Percentiles rank a stretch among this genome's conserved stretches.
Evolutionary conservation across 2,797 vertebrate species (phyloP).

Genomic region (Nothura maculosa): DNA sequence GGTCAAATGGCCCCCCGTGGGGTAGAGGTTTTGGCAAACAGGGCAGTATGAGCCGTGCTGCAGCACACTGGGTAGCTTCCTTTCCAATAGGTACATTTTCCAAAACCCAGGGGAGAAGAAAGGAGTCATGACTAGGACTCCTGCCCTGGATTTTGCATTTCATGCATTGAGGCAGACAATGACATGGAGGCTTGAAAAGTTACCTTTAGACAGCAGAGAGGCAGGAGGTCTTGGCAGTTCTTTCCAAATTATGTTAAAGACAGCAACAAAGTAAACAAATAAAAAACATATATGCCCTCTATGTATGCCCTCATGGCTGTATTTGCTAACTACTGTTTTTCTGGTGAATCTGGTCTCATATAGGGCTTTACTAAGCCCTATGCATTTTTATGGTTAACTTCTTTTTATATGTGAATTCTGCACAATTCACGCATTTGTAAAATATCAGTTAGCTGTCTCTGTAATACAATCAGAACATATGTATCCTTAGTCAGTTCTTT

Average conservation of each 20-base stretch:
- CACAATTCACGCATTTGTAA: neutral
- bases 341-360: neutral
- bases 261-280: neutral
- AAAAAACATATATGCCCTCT: neutral
- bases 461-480: neutral
- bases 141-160: neutral
- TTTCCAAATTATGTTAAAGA: neutral
- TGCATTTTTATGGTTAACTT: neutral
- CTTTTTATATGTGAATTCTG: neutral
- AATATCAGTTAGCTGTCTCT: neutral
- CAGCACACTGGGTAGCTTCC: neutral
- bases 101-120: neutral
- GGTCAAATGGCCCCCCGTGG: conserved; percentile 3
- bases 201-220: neutral
- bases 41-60: neutral
- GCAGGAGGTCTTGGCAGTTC: accelerated
- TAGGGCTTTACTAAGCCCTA: neutral
- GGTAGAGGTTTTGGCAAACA: conserved; percentile 13
- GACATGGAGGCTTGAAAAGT: neutral
- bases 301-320: neutral
- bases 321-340: neutral
- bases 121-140: neutral
- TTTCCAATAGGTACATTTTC: neutral
- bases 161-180: neutral
- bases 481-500: neutral